phyloP scores from a whole-genome alignment of 30 jellyfish, hydroid and myxozoan genomes.

The Cassiopea xamachana region DNA sequence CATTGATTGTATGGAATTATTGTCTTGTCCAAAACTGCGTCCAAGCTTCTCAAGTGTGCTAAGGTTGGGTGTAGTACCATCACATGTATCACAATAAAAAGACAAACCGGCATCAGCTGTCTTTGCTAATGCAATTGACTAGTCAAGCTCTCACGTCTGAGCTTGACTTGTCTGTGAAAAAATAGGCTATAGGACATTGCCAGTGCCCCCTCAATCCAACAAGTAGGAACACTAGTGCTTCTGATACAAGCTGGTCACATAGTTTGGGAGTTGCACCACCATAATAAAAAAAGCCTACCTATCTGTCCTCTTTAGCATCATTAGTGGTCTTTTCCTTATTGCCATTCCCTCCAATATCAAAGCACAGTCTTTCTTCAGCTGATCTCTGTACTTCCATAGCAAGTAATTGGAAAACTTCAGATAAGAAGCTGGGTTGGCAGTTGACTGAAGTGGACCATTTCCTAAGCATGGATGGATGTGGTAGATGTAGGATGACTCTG shows the following conservation, averaged over 20 bases:
- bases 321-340: slow-evolving; percentile 35
- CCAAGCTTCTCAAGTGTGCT: slow-evolving; percentile 43
- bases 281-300: slow-evolving; percentile 51
- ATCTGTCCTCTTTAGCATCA: slow-evolving; percentile 26
- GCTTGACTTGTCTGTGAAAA: slow-evolving; percentile 6
- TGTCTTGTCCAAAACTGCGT: background rate
- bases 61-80: slow-evolving; percentile 47
- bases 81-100: slow-evolving; percentile 46
- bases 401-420: slow-evolving; percentile 36
- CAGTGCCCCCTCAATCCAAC: slow-evolving; percentile 54
- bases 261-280: slow-evolving; percentile 56
- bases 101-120: slow-evolving; percentile 48
- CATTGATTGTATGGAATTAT: background rate
- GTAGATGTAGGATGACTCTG: slow-evolving; percentile 42
- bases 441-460: slow-evolving; percentile 67
- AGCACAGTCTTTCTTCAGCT: slow-evolving; percentile 61
- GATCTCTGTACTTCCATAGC: slow-evolving; percentile 8
- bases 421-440: slow-evolving; percentile 55
- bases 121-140: slow-evolving; percentile 23
- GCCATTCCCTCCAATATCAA: slow-evolving; percentile 68
- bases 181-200: slow-evolving; percentile 50
- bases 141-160: slow-evolving; percentile 40
- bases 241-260: slow-evolving; percentile 47
- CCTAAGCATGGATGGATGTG: slow-evolving; percentile 67
- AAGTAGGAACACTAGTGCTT: slow-evolving; percentile 49